A percentile compares a stretch with the other conserved stretches of the same genome.
Evolutionary conservation across 2,888 invertebrate species (phyloP).

Genomic region (Zonitis immaculata): DNA sequence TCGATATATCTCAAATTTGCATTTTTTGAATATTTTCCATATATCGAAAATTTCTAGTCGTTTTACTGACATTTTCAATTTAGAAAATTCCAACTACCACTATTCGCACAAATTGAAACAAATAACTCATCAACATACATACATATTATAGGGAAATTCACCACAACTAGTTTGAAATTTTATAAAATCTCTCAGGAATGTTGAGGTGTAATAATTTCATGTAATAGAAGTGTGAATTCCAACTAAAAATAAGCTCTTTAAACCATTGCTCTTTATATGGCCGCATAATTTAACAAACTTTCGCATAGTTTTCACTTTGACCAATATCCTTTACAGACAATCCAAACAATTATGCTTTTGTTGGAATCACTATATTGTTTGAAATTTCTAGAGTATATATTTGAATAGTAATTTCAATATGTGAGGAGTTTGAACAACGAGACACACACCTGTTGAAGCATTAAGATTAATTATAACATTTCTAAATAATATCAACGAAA

Average conservation of each 20-base stretch:
- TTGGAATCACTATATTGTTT: not conserved
- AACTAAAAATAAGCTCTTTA: constrained; percentile 22
- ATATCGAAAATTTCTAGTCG: too few species aligned
- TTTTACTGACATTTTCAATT: too few species aligned
- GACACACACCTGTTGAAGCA: not conserved
- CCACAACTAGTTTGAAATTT: not conserved
- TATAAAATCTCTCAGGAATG: constrained; percentile 2
- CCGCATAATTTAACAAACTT: constrained; percentile 22
- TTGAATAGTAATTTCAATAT: not conserved
- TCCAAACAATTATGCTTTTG: constrained; percentile 6
- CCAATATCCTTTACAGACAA: constrained; percentile 24
- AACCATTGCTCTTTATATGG: constrained; percentile 25
- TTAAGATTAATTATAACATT: not conserved
- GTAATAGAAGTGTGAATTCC: constrained; percentile 21
- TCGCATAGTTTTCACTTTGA: constrained; percentile 24
- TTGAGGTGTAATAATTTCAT: constrained; percentile 13
- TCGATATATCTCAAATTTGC: not conserved
- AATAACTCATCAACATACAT: too few species aligned
- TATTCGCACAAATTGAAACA: too few species aligned
- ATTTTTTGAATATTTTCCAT: too few species aligned
- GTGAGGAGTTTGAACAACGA: not conserved
- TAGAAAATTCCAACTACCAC: too few species aligned
- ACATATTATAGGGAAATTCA: not conserved
- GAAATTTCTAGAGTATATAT: not conserved
- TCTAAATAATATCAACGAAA: not conserved